Evolutionary conservation across 37 sponge, comb jelly and placozoan genomes (phyloP).

Genomic region (Aplysina aerophoba): DNA sequence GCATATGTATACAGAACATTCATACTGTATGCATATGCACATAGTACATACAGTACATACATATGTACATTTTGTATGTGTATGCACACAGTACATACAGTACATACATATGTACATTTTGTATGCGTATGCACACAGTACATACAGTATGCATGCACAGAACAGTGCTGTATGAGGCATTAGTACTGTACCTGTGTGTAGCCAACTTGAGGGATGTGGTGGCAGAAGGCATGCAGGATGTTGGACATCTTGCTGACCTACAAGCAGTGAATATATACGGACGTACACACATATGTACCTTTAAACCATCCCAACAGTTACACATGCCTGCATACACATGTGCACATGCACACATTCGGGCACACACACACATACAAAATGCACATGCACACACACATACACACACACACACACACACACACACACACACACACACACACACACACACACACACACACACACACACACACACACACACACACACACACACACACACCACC

Average conservation of each 20-base stretch:
- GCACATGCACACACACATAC: constrained; percentile 4
- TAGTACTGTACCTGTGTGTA: constrained; percentile 63
- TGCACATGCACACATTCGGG: too few relatives aligned
- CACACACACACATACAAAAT: not conserved
- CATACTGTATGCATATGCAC: too few relatives aligned
- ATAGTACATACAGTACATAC: too few relatives aligned
- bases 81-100: not conserved
- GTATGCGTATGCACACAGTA: not conserved
- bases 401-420: not conserved
- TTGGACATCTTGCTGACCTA: constrained; percentile 53
- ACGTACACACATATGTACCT: not conserved
- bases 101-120: not conserved
- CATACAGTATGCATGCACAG: not conserved
- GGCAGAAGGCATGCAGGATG: constrained; percentile 50
- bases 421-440: constrained; percentile 28
- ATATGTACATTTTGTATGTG: not conserved
- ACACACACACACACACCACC: too few relatives aligned
- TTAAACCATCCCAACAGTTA: too few relatives aligned
- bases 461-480: constrained; percentile 23
- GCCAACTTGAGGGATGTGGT: constrained; percentile 62
- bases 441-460: constrained; percentile 40
- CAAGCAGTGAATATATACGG: not conserved
- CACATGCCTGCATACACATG: too few relatives aligned
- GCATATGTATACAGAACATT: too few relatives aligned
- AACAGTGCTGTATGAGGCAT: not conserved